Base-by-base conservation (phyloP, 64 coral and sea anemone genomes). In the Orbicella faveolata region DNA sequence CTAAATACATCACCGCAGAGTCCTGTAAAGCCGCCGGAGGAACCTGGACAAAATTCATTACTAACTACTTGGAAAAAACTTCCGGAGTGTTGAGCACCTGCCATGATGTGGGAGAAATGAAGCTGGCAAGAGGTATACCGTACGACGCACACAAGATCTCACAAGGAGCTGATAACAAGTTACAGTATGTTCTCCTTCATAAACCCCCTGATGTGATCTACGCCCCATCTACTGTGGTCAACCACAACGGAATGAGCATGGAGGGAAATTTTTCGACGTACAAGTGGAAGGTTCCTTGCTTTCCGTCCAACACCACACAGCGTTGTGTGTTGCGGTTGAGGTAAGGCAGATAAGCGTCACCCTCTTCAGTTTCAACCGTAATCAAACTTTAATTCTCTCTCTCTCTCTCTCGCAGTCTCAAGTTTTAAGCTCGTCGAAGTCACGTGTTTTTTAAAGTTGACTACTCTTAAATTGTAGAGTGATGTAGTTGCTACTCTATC, bases 251-350 rank as follows among this genome's bases (percentile, higher is more conserved):
- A 61, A 83, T 11, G 4, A 52, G 17, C 34, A 77, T 77, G 34
- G 75, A 20, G 17, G 25, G 75, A 16, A 52, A 77, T 0, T 83
- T 83, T 67, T 63, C 63, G 9, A 33, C 54, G n/a, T 83, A 83
- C 80, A 67, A 23, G 26, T 83, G 80, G 80, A 61, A 83, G 55
- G 80, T 83, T 15, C 80, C 80, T 67, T 61, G 63, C 80, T 63
- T 67, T 17, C 80, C 80, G 16, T 67, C 54, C n/a, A 67, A 77
- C 75, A 77, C 36, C 5, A 77, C 75, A 77, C 75, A 83, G 36
- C 80, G 80, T 67, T 83, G 80, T 83, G 80, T 83, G 2, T 33
- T 83, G 26, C 54, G 80, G 17, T n/a, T 83, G 59, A 83, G 80
- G 80, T 53, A 9, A 83, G 80, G 21, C 33, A 76, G 35, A 48